Conservation (phyloP, 2,113 vertebrate genomes). For the Prionailurus viverrinus region DNA sequence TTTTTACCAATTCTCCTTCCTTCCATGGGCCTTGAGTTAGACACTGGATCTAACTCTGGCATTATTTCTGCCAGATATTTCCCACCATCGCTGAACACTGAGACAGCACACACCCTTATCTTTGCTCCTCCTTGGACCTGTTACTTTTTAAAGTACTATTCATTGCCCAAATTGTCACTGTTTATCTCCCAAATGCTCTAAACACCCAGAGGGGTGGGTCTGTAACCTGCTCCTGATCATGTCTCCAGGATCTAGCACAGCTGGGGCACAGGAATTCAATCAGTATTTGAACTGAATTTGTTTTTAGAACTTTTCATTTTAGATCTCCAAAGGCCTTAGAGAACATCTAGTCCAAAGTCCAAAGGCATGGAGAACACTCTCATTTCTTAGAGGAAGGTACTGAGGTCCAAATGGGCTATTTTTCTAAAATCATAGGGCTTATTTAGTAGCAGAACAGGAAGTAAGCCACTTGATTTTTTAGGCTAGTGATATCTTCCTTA, state of each 20-base stretch:
- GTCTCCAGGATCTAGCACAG: neutral
- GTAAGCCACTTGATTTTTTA: neutral
- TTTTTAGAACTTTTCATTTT: neutral
- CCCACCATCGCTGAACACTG: neutral
- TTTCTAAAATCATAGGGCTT: neutral
- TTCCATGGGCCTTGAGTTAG: neutral
- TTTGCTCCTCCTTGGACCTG: neutral
- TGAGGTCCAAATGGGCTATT: neutral
- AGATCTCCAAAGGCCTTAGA: neutral
- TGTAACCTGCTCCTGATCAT: neutral
- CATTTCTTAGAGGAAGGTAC: neutral
- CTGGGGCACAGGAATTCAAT: neutral
- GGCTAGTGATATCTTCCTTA: neutral
- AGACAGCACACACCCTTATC: neutral
- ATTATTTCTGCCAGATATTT: neutral
- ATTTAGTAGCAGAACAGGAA: neutral
- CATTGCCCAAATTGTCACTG: neutral
- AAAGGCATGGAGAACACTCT: neutral
- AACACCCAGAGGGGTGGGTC: neutral
- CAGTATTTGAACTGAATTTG: neutral
- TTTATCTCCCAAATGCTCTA: neutral
- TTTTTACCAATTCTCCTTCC: neutral
- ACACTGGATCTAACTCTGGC: neutral
- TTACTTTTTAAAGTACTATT: slow-evolving; percentile 16
- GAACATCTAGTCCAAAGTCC: neutral